These are phyloP conservation scores for Cryptus viduatorius DNA, from an alignment of 2,888 invertebrate species.

Conservation along the genomic window DNA sequence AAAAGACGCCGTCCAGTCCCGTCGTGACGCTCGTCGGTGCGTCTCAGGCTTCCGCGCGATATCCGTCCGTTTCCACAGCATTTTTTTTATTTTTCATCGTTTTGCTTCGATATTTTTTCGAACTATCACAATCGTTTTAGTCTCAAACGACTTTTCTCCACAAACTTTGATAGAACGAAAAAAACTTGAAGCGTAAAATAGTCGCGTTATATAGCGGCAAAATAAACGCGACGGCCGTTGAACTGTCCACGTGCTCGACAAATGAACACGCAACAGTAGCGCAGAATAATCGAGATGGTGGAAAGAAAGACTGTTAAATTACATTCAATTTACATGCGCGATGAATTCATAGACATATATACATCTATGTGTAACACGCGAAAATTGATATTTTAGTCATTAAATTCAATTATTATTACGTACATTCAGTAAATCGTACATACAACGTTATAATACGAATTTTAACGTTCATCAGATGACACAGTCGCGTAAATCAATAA, in stretches of 20 bases:
- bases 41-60: background rate
- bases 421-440: background rate
- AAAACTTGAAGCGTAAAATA: background rate
- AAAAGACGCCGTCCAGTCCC: constrained; percentile 56
- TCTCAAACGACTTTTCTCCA: background rate
- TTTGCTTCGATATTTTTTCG: background rate
- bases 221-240: constrained; percentile 56
- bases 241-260: constrained; percentile 62
- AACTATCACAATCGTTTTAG: background rate
- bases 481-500: background rate
- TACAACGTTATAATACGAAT: background rate
- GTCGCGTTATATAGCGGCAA: background rate
- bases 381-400: background rate
- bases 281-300: constrained; percentile 30
- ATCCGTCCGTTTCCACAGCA: background rate
- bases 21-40: constrained; percentile 52
- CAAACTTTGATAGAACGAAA: background rate
- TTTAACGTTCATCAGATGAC: background rate
- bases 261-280: constrained; percentile 24
- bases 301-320: background rate
- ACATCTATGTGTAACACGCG: background rate
- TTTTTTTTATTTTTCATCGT: background rate
- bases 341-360: background rate
- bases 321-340: background rate
- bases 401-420: background rate